Evolutionary conservation across 1,140 invertebrate species (phyloP).

Genomic region (Heliconius himera): DNA sequence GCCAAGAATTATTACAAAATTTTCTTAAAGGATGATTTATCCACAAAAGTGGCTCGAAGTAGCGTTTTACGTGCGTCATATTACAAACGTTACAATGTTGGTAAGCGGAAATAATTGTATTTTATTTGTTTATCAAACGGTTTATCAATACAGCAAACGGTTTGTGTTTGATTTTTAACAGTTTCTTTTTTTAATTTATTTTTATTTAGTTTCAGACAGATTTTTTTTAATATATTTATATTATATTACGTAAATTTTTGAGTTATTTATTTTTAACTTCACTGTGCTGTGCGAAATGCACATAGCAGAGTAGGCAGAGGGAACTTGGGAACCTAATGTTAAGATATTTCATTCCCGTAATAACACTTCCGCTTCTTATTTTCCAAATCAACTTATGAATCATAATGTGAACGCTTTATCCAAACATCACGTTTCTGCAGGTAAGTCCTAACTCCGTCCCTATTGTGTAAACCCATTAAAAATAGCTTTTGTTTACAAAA

Average conservation of each 20-base stretch:
- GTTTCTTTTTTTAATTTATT: background rate
- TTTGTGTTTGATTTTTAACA: background rate
- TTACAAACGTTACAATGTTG: constrained; percentile 14
- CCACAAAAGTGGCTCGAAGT: constrained; percentile 2
- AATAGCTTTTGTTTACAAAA: background rate
- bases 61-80: constrained; percentile 18
- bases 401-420: too few species aligned
- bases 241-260: too few species aligned
- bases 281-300: too few species aligned
- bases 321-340: too few species aligned
- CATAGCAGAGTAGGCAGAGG: too few species aligned
- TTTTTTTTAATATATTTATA: too few species aligned
- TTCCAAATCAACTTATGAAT: too few species aligned
- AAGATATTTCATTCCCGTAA: too few species aligned
- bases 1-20: constrained; percentile 6
- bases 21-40: constrained; percentile 22
- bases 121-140: background rate
- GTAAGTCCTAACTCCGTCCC: too few species aligned
- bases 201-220: background rate
- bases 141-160: background rate
- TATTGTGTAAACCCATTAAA: background rate
- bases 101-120: background rate
- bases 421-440: too few species aligned
- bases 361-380: too few species aligned
- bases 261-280: too few species aligned